Percentiles rank a stretch among this genome's conserved stretches.
Conservation (phyloP, 2,888 invertebrate species). For the Eilema griseolum region DNA sequence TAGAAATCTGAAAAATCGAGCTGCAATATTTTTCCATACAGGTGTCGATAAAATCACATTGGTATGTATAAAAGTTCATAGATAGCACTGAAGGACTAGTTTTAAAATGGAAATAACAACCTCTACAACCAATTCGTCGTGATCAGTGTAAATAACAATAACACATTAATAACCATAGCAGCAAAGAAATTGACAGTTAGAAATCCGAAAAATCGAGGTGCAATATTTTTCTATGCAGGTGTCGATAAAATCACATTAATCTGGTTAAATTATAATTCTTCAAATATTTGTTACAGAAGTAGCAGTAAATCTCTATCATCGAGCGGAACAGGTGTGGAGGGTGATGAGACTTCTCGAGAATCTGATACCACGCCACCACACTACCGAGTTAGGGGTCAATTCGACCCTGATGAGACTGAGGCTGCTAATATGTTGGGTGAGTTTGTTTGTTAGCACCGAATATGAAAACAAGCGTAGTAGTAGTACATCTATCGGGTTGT, state of each 20-base stretch:
- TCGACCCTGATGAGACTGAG: slow-evolving; percentile 98
- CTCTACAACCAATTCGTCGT: too few species aligned
- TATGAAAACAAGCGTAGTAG: too few species aligned
- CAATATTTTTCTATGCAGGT: too few species aligned
- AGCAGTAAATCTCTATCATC: slow-evolving; percentile 87
- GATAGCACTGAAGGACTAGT: neutral
- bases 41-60: neutral
- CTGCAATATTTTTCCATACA: too few species aligned
- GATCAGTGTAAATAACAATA: too few species aligned
- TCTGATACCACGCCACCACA: slow-evolving; percentile 95
- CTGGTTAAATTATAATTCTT: too few species aligned
- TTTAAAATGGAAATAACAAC: neutral
- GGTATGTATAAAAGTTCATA: neutral
- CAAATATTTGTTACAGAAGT: slow-evolving; percentile 69
- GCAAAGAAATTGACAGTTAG: neutral
- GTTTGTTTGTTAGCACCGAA: neutral
- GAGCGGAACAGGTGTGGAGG: slow-evolving; percentile 88
- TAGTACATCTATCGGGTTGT: too few species aligned
- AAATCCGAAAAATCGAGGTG: too few species aligned
- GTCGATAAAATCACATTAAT: neutral
- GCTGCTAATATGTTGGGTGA: slow-evolving; percentile 97
- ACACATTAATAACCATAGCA: neutral
- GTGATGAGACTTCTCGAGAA: slow-evolving; percentile 96
- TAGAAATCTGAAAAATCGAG: too few species aligned
- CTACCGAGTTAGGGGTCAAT: slow-evolving; percentile 92